Conservation (phyloP, 2,113 vertebrate species). For the Macroglossus sobrinus region DNA sequence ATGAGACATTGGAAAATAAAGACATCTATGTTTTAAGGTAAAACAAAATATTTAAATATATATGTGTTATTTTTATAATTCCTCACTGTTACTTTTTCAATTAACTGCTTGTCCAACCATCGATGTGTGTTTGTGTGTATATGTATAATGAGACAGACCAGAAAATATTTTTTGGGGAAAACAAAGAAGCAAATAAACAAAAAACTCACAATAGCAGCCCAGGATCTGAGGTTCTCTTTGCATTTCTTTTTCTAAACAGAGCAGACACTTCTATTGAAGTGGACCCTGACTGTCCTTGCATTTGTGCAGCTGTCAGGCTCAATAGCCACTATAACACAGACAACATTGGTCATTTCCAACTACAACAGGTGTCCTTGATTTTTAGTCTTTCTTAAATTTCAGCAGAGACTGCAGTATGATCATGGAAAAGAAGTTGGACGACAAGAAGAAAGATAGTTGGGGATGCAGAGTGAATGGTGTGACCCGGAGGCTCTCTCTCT, state of each 20-base stretch:
- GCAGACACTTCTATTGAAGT: neutral
- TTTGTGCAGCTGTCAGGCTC: conserved; percentile 51
- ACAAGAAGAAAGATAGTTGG: neutral
- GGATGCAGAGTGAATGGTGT: conserved; percentile 4
- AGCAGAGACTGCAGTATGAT: conserved; percentile 64
- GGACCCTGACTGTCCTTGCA: neutral
- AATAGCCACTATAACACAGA: conserved; percentile 43
- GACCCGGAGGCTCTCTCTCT: neutral
- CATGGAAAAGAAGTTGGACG: conserved; percentile 38
- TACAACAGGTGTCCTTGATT: conserved; percentile 67
- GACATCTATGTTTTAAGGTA: neutral
- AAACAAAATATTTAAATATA: neutral
- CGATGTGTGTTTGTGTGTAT: neutral
- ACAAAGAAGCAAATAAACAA: neutral
- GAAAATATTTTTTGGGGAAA: conserved; percentile 31
- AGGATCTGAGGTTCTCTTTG: neutral
- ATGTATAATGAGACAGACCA: neutral
- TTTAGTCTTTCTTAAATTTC: conserved; percentile 75
- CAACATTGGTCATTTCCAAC: conserved; percentile 48
- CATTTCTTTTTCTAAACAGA: neutral
- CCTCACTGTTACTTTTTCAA: neutral
- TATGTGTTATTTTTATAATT: neutral
- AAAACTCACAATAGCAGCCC: neutral
- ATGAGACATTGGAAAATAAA: neutral
- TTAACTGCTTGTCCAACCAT: neutral